Conservation (phyloP, 1,140 invertebrate genomes). For the Trypoxylus dichotomus region DNA sequence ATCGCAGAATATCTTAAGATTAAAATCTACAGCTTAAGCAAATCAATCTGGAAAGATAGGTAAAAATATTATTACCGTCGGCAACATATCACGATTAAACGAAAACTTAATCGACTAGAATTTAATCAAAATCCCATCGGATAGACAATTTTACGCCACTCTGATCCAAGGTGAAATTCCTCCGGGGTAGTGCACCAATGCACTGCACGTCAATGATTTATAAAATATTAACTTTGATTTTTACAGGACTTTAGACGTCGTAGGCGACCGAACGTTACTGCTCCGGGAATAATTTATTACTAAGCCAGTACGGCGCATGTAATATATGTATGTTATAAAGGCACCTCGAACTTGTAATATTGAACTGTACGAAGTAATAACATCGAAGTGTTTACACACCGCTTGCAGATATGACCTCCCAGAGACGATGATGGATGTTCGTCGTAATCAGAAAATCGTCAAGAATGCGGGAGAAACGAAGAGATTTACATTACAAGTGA, state of each 20-base stretch:
- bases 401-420: neutral
- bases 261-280: neutral
- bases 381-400: neutral
- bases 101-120: conserved; percentile 6
- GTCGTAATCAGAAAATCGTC: neutral
- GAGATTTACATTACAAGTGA: neutral
- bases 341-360: neutral
- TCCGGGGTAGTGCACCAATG: neutral
- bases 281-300: neutral
- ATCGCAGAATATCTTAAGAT: too few relatives aligned
- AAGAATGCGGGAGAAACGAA: neutral
- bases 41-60: neutral
- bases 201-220: conserved; percentile 4
- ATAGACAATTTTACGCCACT: conserved; percentile 9
- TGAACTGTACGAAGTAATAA: neutral
- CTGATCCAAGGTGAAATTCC: neutral
- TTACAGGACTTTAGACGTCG: neutral
- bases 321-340: conserved; percentile 1
- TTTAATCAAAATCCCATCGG: conserved; percentile 20
- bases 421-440: conserved; percentile 14
- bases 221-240: conserved; percentile 13
- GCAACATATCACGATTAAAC: neutral
- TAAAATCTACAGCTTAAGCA: neutral
- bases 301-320: neutral
- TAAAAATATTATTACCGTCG: conserved; percentile 14